phyloP scores from a whole-genome alignment of 2,113 vertebrate genomes.

The Corvus hawaiiensis region DNA sequence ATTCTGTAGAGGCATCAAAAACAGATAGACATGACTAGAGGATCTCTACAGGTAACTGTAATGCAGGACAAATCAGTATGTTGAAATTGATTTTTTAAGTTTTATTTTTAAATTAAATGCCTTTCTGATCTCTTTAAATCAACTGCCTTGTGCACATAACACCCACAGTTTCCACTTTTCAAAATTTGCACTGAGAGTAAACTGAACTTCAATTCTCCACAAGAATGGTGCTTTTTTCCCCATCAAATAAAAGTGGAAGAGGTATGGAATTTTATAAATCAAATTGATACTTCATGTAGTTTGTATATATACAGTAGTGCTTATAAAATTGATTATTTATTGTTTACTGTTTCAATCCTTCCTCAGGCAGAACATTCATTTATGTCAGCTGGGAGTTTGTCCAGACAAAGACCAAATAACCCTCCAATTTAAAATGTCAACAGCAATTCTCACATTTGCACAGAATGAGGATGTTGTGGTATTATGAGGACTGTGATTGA shows the following conservation, averaged over 20 bases:
- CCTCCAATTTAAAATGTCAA: slow-evolving; percentile 50
- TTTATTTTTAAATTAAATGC: slow-evolving; percentile 47
- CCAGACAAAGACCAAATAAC: slow-evolving; percentile 58
- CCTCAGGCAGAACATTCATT: slow-evolving; percentile 1
- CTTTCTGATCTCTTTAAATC: slow-evolving; percentile 60
- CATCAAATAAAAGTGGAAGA: slow-evolving; percentile 41
- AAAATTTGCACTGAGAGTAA: slow-evolving; percentile 63
- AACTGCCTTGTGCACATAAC: slow-evolving; percentile 58
- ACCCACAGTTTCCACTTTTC: slow-evolving; percentile 56
- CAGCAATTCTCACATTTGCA: slow-evolving; percentile 57
- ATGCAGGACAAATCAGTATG: slow-evolving; percentile 79
- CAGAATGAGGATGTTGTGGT: slow-evolving; percentile 40
- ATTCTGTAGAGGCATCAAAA: slow-evolving; percentile 86
- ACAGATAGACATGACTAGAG: slow-evolving; percentile 83
- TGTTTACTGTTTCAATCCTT: not conserved
- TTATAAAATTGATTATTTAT: slow-evolving; percentile 16
- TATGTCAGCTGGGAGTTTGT: slow-evolving; percentile 14
- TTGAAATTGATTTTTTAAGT: slow-evolving; percentile 56
- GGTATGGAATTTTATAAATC: slow-evolving; percentile 23
- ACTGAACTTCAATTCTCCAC: slow-evolving; percentile 47
- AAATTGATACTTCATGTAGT: not conserved
- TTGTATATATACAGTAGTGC: not conserved
- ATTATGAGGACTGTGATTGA: slow-evolving; percentile 51
- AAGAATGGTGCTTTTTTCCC: not conserved
- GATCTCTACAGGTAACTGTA: slow-evolving; percentile 79